Conservation (phyloP, 2,113 vertebrate species). For the Scolopax mira region DNA sequence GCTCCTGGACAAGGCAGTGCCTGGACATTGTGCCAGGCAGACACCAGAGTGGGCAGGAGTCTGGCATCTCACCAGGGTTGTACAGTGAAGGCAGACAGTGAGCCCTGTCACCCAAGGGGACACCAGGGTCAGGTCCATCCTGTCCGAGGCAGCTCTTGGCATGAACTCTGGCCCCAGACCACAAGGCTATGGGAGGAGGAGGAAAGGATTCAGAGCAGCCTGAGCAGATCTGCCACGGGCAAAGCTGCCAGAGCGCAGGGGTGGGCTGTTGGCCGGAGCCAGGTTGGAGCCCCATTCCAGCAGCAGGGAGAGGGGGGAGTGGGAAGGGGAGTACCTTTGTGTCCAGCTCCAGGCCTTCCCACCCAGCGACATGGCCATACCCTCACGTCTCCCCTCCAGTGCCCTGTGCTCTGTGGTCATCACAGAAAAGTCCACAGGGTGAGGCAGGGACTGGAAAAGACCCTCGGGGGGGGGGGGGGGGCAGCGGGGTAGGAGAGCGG, state of each 20-base stretch:
- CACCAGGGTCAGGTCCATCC: rapidly evolving
- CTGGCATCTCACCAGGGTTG: not conserved
- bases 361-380: not conserved
- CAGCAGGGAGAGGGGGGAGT: not conserved
- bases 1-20: not conserved
- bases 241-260: not conserved
- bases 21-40: not conserved
- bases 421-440: not conserved
- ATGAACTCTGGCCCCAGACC: not conserved
- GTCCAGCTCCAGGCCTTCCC: not conserved
- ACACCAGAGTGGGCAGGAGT: not conserved
- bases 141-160: not conserved
- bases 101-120: not conserved
- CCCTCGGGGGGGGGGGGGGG: too few species aligned
- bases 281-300: not conserved
- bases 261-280: not conserved
- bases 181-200: not conserved
- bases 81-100: not conserved
- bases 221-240: not conserved
- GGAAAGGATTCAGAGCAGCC: not conserved
- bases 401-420: not conserved
- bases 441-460: not conserved
- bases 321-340: not conserved
- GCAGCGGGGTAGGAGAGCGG: not conserved
- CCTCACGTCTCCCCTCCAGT: not conserved